Conservation (phyloP, 2,888 invertebrate genomes). For the Stenurella melanura region DNA sequence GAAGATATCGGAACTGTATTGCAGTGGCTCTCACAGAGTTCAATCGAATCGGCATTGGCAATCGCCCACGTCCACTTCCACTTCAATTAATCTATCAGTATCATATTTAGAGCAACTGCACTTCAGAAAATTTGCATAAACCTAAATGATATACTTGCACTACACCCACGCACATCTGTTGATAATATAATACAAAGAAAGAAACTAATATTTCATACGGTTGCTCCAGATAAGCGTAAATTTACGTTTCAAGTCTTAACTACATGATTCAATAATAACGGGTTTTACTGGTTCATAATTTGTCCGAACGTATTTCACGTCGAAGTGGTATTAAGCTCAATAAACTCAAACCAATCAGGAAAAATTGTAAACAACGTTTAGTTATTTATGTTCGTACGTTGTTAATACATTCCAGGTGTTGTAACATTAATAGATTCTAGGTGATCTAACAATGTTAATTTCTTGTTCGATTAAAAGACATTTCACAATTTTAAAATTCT, state of each 20-base stretch:
- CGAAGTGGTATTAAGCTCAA: constrained; percentile 7
- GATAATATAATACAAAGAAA: neutral
- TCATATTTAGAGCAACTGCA: constrained; percentile 11
- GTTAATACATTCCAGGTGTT: neutral
- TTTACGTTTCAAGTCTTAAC: constrained; percentile 8
- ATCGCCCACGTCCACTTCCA: no score
- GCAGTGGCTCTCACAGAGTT: no score
- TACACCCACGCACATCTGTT: constrained; percentile 9
- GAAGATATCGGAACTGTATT: no score
- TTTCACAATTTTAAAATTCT: no score
- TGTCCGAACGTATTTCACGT: neutral
- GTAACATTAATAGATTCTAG: neutral
- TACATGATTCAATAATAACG: constrained; percentile 9
- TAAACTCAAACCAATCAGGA: constrained; percentile 11
- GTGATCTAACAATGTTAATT: neutral
- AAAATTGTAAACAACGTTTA: constrained; percentile 17
- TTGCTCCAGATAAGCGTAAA: constrained; percentile 10
- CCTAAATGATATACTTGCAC: neutral
- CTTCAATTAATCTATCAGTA: neutral
- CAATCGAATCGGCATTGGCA: no score
- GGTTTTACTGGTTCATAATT: constrained; percentile 18
- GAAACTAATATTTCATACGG: constrained; percentile 16
- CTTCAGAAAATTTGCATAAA: constrained; percentile 3
- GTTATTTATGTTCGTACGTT: neutral
- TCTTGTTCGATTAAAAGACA: no score